A percentile compares a stretch with the other conserved stretches of the same genome.
Evolutionary conservation across 2,113 vertebrate species (phyloP).

Genomic region (Paramisgurnus dabryanus): DNA sequence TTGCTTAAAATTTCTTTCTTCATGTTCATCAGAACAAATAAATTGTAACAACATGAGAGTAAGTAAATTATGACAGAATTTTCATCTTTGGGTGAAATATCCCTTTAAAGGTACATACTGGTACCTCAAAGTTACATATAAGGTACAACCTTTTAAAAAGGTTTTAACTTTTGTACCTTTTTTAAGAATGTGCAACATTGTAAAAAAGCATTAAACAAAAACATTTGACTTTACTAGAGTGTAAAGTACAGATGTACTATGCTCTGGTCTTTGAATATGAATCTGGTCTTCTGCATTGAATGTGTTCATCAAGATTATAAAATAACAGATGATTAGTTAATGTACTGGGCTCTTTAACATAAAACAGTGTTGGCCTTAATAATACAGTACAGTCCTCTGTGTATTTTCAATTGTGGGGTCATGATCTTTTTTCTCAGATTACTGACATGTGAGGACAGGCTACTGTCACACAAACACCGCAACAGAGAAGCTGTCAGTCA

Average conservation of each 20-base stretch:
- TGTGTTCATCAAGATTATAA: neutral
- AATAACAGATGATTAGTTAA: neutral
- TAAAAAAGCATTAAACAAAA: too few species aligned
- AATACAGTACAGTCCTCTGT: too few species aligned
- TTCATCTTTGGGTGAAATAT: too few species aligned
- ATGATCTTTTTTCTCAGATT: slow-evolving; percentile 19
- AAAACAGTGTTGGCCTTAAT: neutral
- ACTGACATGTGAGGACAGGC: slow-evolving; percentile 12
- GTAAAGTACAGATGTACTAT: neutral
- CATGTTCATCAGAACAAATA: too few species aligned
- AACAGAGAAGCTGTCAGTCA: slow-evolving; percentile 48
- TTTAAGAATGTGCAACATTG: too few species aligned
- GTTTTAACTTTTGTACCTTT: too few species aligned
- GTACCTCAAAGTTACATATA: too few species aligned
- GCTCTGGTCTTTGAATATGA: neutral
- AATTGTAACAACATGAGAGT: too few species aligned
- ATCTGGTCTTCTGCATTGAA: neutral
- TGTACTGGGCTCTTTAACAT: neutral
- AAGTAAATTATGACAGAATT: too few species aligned
- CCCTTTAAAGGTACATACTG: too few species aligned
- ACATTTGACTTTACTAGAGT: neutral
- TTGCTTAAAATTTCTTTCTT: too few species aligned
- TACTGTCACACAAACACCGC: slow-evolving; percentile 35
- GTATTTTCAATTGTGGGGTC: slow-evolving; percentile 10
- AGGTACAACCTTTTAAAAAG: too few species aligned